Evolutionary conservation across 2,888 invertebrate species (phyloP), one percentile per base, ranked within the genome.

Genomic region (Amphiduros pacificus): DNA sequence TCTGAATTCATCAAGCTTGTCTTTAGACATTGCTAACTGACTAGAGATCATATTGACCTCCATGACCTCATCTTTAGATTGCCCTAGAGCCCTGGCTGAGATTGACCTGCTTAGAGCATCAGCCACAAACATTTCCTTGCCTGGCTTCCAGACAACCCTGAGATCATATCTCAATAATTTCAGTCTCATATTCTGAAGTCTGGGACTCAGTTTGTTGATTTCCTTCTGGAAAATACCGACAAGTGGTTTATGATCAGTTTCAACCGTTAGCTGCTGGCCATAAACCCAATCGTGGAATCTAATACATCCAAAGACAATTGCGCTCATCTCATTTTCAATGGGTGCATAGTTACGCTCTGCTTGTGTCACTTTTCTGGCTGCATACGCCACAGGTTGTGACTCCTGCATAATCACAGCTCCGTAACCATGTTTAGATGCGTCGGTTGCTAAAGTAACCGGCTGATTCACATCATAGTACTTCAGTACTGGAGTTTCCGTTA

Each of bases 141-240:
- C 57, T 48, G 26, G 48, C 4, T 6, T 24, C 22, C 49, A 49
- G 2, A 49, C 27, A 27, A 57, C 49, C n/a, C 49, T 31, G 22
- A 49, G n/a, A 41, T 57, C 57, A 27, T 57, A 57, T 28, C 31
- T 51, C 53, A 69, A 70, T 6, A 68, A 28, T 20, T 61, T 49
- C 22, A 74, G 50, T 9, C 71, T 24, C 69, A 73, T 71, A 14
- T 66, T 31, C 57, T 71, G 71, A 6, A 73, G 51, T 14, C 72
- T 31, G 40, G 41, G 52, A 20, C 65, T 66, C 22, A 65, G 66
- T 36, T 60, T 50, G 4, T 44, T 29, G 11, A 70, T 27, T 22
- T 64, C 55, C 29, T 71, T 71, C 26, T 62, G 58, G 20, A 61
- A 17, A 14, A 73, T 67, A 3, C 41, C 32, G 41, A 68, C 64